A percentile compares a stretch with the other conserved stretches of the same genome.
These are phyloP conservation scores for Drosophila fungiperda DNA, from an alignment of 2,888 invertebrate species.

Conservation along the genomic window DNA sequence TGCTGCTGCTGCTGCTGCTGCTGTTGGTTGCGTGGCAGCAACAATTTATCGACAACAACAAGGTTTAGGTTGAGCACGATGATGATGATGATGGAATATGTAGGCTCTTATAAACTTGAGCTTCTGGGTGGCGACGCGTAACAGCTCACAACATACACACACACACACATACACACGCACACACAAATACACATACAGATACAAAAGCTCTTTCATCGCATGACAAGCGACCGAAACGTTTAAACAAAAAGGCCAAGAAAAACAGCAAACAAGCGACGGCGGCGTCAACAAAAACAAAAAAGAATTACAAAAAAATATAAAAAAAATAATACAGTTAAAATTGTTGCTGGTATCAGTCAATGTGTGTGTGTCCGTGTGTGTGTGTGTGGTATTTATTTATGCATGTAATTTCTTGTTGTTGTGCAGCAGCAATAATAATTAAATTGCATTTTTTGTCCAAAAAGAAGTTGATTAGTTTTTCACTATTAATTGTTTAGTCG, in stretches of 20 bases:
- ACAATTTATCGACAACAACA: slow-evolving; percentile 62
- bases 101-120: slow-evolving; percentile 78
- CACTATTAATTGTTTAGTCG: not conserved
- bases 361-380: slow-evolving; percentile 18
- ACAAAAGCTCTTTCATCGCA: slow-evolving; percentile 71
- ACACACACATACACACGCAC: slow-evolving; percentile 18
- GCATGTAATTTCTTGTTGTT: slow-evolving; percentile 13
- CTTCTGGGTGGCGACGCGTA: slow-evolving; percentile 83
- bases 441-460: not conserved
- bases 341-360: slow-evolving; percentile 35
- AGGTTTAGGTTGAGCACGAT: slow-evolving; percentile 16
- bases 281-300: slow-evolving; percentile 37
- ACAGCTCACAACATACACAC: slow-evolving; percentile 65
- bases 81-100: slow-evolving; percentile 78
- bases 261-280: slow-evolving; percentile 24
- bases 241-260: slow-evolving; percentile 55
- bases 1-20: slow-evolving; percentile 29
- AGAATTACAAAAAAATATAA: slow-evolving; percentile 24
- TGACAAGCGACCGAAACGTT: slow-evolving; percentile 74
- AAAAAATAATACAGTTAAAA: slow-evolving; percentile 28
- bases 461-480: not conserved
- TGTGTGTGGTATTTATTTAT: slow-evolving; percentile 26
- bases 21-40: slow-evolving; percentile 67
- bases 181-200: slow-evolving; percentile 12
- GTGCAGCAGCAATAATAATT: not conserved